Evolutionary conservation across 2,113 vertebrate genomes (phyloP).

Genomic region (Charadrius vociferus): DNA sequence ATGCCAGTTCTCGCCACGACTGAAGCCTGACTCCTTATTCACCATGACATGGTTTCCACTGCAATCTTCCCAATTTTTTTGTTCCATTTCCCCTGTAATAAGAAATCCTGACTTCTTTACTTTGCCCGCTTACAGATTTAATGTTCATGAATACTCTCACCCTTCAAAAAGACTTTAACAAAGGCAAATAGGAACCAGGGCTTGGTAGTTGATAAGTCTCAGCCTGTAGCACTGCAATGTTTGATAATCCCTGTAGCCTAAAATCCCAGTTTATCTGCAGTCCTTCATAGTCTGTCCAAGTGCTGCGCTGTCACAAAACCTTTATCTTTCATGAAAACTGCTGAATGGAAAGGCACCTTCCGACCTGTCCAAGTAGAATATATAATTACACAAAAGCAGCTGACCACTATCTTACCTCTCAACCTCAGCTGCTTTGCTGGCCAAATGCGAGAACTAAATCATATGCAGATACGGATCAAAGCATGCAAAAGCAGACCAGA

Average conservation of each 20-base stretch:
- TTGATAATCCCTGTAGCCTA: background rate
- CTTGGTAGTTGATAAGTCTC: background rate
- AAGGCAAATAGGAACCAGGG: background rate
- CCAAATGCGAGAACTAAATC: background rate
- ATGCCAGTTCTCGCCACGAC: background rate
- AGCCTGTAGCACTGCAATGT: background rate
- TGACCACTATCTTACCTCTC: background rate
- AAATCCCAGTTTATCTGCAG: conserved; percentile 1
- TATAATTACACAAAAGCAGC: background rate
- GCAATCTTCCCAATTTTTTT: background rate
- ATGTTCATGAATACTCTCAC: background rate
- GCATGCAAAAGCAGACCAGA: background rate
- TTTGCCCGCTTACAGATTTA: background rate
- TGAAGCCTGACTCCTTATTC: background rate
- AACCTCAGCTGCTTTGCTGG: background rate
- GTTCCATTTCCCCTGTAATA: background rate
- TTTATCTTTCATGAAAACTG: background rate
- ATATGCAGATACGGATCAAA: background rate
- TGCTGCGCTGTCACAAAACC: background rate
- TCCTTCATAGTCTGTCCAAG: background rate
- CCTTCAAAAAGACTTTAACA: conserved; percentile 2
- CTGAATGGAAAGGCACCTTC: background rate
- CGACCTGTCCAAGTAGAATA: background rate
- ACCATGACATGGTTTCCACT: background rate
- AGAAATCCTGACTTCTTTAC: background rate